Evolutionary conservation across 2,888 invertebrate genomes (phyloP).

Genomic region (Nipponacmea schrenckii): DNA sequence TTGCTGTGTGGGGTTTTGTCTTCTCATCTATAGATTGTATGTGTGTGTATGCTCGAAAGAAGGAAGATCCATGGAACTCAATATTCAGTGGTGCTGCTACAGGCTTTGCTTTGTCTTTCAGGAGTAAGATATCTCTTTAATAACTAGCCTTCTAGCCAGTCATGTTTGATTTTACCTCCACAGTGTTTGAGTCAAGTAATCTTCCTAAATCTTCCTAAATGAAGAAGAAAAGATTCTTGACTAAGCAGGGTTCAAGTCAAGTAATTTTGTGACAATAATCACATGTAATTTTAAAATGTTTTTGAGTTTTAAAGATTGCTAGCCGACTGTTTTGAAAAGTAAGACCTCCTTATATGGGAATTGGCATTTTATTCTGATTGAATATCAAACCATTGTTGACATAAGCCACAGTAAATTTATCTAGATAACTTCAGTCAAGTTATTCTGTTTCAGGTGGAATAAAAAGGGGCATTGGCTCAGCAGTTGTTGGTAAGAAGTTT

Average conservation of each 20-base stretch:
- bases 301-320: no score
- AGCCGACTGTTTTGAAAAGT: no score
- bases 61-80: conserved; percentile 94
- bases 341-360: no score
- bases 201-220: no score
- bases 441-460: background rate
- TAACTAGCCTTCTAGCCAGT: background rate
- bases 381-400: no score
- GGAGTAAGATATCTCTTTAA: conserved; percentile 76
- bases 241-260: no score
- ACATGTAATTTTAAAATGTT: no score
- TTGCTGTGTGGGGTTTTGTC: conserved; percentile 98
- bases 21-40: conserved; percentile 98
- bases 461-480: conserved; percentile 79
- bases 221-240: no score
- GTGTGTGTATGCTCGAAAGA: conserved; percentile 89
- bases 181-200: background rate
- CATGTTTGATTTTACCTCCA: background rate
- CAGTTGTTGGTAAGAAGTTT: conserved; percentile 79
- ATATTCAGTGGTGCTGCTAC: conserved; percentile 84
- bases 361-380: no score
- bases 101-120: conserved; percentile 94
- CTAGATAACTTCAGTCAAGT: no score
- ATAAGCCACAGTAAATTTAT: no score
- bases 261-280: no score